Base-by-base conservation (phyloP, 2,888 invertebrate genomes). In the Coleophora deauratella region DNA sequence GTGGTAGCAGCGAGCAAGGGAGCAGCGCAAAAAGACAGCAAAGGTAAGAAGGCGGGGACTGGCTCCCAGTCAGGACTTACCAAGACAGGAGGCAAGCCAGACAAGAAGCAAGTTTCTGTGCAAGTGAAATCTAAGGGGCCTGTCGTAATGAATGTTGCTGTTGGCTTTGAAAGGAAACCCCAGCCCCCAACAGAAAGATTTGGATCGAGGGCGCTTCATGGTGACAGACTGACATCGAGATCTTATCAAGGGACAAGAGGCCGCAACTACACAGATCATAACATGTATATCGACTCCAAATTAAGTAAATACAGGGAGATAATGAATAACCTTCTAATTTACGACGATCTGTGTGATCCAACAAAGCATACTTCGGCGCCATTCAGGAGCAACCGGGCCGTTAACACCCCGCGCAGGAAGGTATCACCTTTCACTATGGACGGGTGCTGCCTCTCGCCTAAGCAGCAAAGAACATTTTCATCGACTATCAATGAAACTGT, bases 261-360 rank as follows among this genome's bases (percentile, higher is more conserved):
- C 1, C 49, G 49, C 21, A 21, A 21, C 21, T 21, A 21, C 6
- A 6, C 21, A 3, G 21, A 21, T 4, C 21, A 21, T 21, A 21
- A 21, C 21, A 21, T 3, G 21, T 21, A 21, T 6, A 21, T 21
- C 6, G 21, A 21, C 21, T 21, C 21, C 6, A 21, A 66, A 46
- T 13, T 72, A 11, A 65, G 62, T 0, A 72, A 68, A 42, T 82
- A 81, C 49, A 63, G 59, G 14, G 79, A 82, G 55, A 78, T 84
- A 33, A 77, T 84, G 67, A 57, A 66, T 31, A 66, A 62, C 21
- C 51, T 77, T 9, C 53, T 67, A 49, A 65, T 67, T 50, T 76
- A 69, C 41, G 73, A 75, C 0, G 73, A 76, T 47, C 52, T 75
- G 27, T 59, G 59, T 9, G 69, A 71, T 21, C 12, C 69, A 21